Conservation (phyloP, 2,888 invertebrate species). For the Oxycera nigricornis region DNA sequence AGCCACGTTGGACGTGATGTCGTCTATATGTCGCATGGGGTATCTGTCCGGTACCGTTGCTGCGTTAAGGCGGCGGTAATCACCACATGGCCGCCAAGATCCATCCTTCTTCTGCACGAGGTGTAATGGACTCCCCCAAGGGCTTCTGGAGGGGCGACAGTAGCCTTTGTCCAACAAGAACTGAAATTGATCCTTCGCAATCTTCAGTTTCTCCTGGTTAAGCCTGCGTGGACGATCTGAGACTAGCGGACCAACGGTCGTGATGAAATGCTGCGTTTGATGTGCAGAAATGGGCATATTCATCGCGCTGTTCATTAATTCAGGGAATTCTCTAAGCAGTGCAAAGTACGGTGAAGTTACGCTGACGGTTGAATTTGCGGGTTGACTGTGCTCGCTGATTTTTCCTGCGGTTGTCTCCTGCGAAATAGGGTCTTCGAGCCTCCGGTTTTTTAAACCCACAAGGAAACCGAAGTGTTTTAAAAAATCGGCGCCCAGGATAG, state of each 20-base stretch:
- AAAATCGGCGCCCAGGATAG: conserved; percentile 44
- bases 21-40: conserved; percentile 38
- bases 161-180: conserved; percentile 54
- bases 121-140: conserved; percentile 58
- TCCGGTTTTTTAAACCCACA: conserved; percentile 35
- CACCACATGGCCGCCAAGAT: conserved; percentile 51
- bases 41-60: conserved; percentile 40
- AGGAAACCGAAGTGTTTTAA: conserved; percentile 33
- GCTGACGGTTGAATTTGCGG: neutral
- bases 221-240: conserved; percentile 48
- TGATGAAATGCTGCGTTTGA: conserved; percentile 20
- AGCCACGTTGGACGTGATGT: conserved; percentile 13
- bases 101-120: conserved; percentile 50
- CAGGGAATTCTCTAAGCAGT: conserved; percentile 9
- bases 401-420: neutral
- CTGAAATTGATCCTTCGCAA: conserved; percentile 43
- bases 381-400: neutral
- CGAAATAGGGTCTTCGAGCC: neutral
- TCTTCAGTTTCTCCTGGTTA: conserved; percentile 49
- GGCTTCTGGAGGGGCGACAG: conserved; percentile 58
- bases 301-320: neutral
- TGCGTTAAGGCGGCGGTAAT: conserved; percentile 41
- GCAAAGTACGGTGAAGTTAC: neutral
- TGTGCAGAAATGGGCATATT: neutral
- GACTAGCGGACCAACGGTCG: conserved; percentile 43